Evolutionary conservation across 2,888 invertebrate species (phyloP).

Genomic region (Galeruca laticollis): DNA sequence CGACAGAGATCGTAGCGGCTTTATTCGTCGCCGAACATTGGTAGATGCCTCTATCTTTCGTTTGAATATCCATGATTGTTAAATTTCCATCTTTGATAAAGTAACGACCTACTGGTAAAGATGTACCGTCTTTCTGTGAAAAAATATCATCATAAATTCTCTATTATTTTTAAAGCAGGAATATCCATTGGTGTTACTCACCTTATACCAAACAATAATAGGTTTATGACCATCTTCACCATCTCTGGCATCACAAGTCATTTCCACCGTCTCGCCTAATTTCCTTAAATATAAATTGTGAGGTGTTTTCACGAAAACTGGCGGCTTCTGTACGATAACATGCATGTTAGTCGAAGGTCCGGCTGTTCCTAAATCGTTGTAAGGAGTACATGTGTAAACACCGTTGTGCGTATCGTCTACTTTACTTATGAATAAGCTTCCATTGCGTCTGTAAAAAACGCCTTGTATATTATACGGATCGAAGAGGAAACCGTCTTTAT

Average conservation of each 20-base stretch:
- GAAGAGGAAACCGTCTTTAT: conserved; percentile 91
- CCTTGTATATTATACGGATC: conserved; percentile 91
- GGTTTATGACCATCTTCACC: conserved; percentile 76
- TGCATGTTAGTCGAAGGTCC: conserved; percentile 87
- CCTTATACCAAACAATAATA: conserved; percentile 77
- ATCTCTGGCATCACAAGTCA: conserved; percentile 85
- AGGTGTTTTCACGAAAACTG: conserved; percentile 84
- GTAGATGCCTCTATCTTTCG: conserved; percentile 89
- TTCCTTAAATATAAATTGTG: conserved; percentile 87
- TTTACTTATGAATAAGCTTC: conserved; percentile 78
- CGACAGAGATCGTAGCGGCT: conserved; percentile 85
- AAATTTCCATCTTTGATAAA: conserved; percentile 81
- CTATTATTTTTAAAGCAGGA: too few relatives aligned
- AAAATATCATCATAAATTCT: too few relatives aligned
- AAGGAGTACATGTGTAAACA: conserved; percentile 90
- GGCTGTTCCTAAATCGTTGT: conserved; percentile 88
- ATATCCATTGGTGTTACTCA: conserved; percentile 59
- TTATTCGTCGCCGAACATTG: conserved; percentile 88
- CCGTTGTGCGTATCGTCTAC: conserved; percentile 90
- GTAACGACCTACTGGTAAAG: conserved; percentile 77
- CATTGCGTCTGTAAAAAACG: conserved; percentile 81
- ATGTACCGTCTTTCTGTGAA: conserved; percentile 79
- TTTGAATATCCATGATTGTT: conserved; percentile 83
- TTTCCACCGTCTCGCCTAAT: conserved; percentile 81
- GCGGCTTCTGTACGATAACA: conserved; percentile 87